Evolutionary conservation across 2,888 invertebrate genomes (phyloP).

Genomic region (Epistrophe grossulariae): DNA sequence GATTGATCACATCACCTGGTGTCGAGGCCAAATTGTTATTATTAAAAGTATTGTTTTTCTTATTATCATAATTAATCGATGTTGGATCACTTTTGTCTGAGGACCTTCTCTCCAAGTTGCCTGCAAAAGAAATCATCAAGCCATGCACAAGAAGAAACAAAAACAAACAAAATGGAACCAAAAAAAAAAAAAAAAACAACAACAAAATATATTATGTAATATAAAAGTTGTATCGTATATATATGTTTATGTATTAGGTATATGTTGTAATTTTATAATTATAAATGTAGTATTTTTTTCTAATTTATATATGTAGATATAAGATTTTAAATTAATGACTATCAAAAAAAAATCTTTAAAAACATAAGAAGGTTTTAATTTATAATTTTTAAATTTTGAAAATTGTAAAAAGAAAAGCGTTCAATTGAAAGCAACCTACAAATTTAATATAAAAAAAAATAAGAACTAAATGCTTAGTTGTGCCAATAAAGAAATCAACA

Average conservation of each 20-base stretch:
- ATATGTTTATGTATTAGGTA: slow-evolving; percentile 45
- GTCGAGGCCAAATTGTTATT: slow-evolving; percentile 84
- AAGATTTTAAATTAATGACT: slow-evolving; percentile 26
- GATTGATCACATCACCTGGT: slow-evolving; percentile 81
- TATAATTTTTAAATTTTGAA: too few relatives aligned
- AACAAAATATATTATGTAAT: slow-evolving; percentile 67
- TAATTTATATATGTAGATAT: background rate
- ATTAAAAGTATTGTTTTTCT: slow-evolving; percentile 84
- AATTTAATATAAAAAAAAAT: background rate
- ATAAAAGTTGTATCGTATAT: slow-evolving; percentile 53
- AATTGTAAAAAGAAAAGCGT: background rate
- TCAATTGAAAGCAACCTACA: background rate
- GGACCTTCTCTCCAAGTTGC: slow-evolving; percentile 83
- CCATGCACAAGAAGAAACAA: slow-evolving; percentile 82
- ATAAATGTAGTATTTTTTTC: background rate
- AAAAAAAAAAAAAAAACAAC: slow-evolving; percentile 74
- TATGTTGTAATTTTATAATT: slow-evolving; percentile 48
- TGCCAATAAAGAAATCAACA: background rate
- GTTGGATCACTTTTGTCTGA: slow-evolving; percentile 84
- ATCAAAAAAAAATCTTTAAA: background rate
- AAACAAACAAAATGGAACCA: slow-evolving; percentile 63
- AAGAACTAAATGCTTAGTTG: background rate
- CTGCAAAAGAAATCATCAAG: slow-evolving; percentile 84
- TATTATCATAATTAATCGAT: slow-evolving; percentile 83
- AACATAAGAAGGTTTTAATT: background rate